A percentile compares a stretch with the other conserved stretches of the same genome.
Conservation (phyloP, 1,140 invertebrate species). For the Campoletis sonorensis region DNA sequence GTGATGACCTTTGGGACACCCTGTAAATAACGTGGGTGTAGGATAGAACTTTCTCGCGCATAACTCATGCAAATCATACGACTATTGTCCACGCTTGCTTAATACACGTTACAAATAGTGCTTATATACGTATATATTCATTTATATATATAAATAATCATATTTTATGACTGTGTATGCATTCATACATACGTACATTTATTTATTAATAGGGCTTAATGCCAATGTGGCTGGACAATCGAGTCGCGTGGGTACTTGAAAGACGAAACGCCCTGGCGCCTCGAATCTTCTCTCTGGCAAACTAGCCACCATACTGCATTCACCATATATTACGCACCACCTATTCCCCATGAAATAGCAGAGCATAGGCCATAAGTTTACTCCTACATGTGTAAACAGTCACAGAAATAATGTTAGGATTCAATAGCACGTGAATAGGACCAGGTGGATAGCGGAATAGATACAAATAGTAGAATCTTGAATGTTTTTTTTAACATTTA, state of each 20-base stretch:
- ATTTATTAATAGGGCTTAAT: neutral
- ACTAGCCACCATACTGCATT: conserved; percentile 2
- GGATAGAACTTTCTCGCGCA: conserved; percentile 63
- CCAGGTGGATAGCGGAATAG: too few relatives aligned
- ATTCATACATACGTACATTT: neutral
- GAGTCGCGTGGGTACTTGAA: conserved; percentile 34
- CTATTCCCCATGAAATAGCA: neutral
- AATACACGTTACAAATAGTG: conserved; percentile 57
- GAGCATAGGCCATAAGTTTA: neutral
- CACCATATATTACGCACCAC: neutral
- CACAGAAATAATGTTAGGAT: too few relatives aligned
- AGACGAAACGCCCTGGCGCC: conserved; percentile 41
- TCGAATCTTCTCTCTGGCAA: conserved; percentile 2
- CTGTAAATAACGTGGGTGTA: conserved; percentile 47
- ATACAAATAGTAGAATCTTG: too few relatives aligned
- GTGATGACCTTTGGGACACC: neutral
- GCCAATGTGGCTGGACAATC: conserved; percentile 19
- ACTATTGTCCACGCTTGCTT: conserved; percentile 66
- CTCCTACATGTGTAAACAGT: neutral
- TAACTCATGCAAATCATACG: conserved; percentile 66
- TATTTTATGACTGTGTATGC: neutral
- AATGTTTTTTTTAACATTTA: too few relatives aligned
- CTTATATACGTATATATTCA: conserved; percentile 6
- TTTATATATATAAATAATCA: neutral
- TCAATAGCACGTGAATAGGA: too few relatives aligned